Percentiles rank a stretch among this genome's conserved stretches.
Conservation (phyloP, 2,888 invertebrate species). For the Xanthia icteritia region DNA sequence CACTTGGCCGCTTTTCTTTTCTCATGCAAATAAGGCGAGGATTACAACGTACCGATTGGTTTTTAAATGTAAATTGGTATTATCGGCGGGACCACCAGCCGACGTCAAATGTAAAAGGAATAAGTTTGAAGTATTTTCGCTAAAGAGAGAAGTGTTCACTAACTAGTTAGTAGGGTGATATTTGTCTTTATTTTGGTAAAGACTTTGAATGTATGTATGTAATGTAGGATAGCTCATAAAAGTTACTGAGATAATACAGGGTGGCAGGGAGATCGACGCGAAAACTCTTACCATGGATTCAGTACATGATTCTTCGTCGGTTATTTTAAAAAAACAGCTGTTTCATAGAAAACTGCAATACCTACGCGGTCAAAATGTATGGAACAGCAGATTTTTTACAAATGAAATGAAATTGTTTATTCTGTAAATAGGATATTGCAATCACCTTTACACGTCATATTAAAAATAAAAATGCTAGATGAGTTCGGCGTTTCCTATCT, state of each 20-base stretch:
- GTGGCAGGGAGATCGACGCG: too few relatives aligned
- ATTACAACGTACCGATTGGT: conserved; percentile 62
- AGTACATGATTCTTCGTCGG: too few relatives aligned
- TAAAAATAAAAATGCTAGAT: too few relatives aligned
- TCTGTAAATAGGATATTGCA: too few relatives aligned
- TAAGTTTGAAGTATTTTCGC: conserved; percentile 33
- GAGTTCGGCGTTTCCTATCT: too few relatives aligned
- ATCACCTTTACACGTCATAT: too few relatives aligned
- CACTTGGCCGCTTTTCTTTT: conserved; percentile 41
- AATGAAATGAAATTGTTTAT: too few relatives aligned
- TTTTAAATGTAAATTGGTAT: conserved; percentile 66
- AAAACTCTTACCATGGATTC: too few relatives aligned
- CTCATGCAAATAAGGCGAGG: conserved; percentile 61
- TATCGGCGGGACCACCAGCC: conserved; percentile 61
- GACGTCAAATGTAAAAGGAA: conserved; percentile 67
- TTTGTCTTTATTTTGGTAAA: conserved; percentile 37
- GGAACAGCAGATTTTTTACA: too few relatives aligned
- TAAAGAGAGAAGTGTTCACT: conserved; percentile 45
- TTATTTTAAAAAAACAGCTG: too few relatives aligned
- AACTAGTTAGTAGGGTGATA: conserved; percentile 42
- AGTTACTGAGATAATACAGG: not conserved
- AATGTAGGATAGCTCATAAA: conserved; percentile 11
- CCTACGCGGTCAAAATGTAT: too few relatives aligned
- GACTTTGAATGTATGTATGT: not conserved
- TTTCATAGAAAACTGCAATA: too few relatives aligned